Base-by-base conservation (phyloP, 2,797 vertebrate species). In the Phoeniculus purpureus region DNA sequence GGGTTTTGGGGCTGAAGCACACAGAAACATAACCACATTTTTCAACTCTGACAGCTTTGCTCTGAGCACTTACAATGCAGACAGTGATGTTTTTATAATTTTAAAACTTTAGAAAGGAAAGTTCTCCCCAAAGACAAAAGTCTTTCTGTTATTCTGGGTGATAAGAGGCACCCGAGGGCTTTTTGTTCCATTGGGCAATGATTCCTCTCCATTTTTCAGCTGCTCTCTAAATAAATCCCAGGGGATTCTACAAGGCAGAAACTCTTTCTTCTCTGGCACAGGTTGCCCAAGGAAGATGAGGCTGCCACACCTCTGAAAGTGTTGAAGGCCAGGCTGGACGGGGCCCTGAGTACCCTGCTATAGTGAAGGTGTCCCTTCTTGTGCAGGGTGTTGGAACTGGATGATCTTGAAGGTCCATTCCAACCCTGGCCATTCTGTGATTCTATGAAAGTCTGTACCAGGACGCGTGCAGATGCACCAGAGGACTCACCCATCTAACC, bases 401-500 rank as follows among this genome's bases (percentile, higher is more conserved):
- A 37, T 37, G 37, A 37, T 37, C 37, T 12, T 37, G 37, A 37
- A 37, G 37, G 37, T 37, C 37, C 37, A 8, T 37, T 37, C 37
- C 37, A 37, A 12, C 37, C 37, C 37, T 37, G 37, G 37, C 37
- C 37, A 37, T 37, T 37, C 37, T 12, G 37, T 37, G 37, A 37
- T 37, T 37, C 60, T 11, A 1, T 5, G 17, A 4, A 29, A 62
- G 16, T 4, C 15, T 67, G 13, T 17, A 34, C 52, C 17, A 43
- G 27, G 55, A 89, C 9, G 32, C 9, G 21, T 8, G 32, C 37
- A 45, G 31, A 3, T 1, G 29, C 23, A 56, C 8, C 20, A 18
- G 21, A 65, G 58, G 68, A 98, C 99, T 97, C 94, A 99, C 99
- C 99, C 99, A 7, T 99, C 99, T 84, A 99, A 83, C 81, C 99